Evolutionary conservation across 2,113 vertebrate species (phyloP), one percentile per base, ranked within the genome.

Genomic region (Actenoides hombroni): DNA sequence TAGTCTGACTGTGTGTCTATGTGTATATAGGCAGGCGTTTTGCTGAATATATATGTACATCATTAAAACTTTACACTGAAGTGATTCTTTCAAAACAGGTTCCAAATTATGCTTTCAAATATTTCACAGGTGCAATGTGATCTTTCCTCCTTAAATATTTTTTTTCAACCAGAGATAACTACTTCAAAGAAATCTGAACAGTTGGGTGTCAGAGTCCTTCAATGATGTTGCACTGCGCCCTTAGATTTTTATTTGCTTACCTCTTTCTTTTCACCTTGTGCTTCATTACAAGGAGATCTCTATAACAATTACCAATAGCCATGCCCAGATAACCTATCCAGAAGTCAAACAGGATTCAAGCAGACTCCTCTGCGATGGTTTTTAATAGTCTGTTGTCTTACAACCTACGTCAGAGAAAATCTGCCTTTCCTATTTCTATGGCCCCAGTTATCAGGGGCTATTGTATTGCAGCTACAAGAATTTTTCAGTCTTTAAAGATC

Each of bases 101-200:
- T 81, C 10, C 46, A 60, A 69, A 21, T 59, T 40, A 33, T 25
- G 11, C 37, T 49, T 42, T 60, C 48, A 88, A 65, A 29, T 69
- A 76, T 48, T 80, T 64, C 51, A 83, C n/a, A 63, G 16, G 6
- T 33, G 6, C 12, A 69, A 3, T 46, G 35, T 24, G 26, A 79
- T 35, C 83, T 63, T 69, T 44, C 10, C 5, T 61, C 29, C 49
- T 67, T 31, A 40, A 77, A 42, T 59, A 17, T 21, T 29, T 49
- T 49, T 70, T 65, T 65, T 29, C 5, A 81, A 53, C 0, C 0
- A 64, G 39, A 76, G 11, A 40, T 0, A 59, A 37, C 16, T 40
- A 10, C 29, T 42, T 80, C 5, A 4, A 63, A 80, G 82, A 75
- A 42, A 46, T 2, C 2, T 19, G 5, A 60, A 54, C 11, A 44